These are phyloP conservation scores for Lipophrys pholis DNA, from an alignment of 2,113 vertebrate species.

Conservation along the genomic window DNA sequence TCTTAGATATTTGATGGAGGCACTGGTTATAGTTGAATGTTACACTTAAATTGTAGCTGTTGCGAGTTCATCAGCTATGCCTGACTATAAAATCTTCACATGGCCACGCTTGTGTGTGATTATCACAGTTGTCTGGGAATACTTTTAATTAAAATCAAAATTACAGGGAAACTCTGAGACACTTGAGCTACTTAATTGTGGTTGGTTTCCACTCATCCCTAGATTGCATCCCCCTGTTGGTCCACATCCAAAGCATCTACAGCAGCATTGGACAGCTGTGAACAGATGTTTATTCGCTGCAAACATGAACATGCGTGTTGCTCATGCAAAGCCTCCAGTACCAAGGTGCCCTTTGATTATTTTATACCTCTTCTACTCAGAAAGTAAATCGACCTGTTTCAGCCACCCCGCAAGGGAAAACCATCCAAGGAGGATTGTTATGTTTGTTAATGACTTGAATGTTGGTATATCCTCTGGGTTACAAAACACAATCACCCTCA, in stretches of 20 bases:
- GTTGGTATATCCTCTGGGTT: slow-evolving; percentile 49
- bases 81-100: slow-evolving; percentile 13
- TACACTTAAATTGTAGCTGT: slow-evolving; percentile 10
- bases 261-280: slow-evolving; percentile 8
- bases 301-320: slow-evolving; percentile 31
- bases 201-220: slow-evolving; percentile 24
- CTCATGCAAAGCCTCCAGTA: slow-evolving; percentile 12
- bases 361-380: slow-evolving; percentile 33
- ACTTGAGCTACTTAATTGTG: slow-evolving; percentile 62
- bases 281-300: slow-evolving; percentile 56
- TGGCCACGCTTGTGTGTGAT: slow-evolving; percentile 47
- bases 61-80: slow-evolving; percentile 33
- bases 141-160: slow-evolving; percentile 70
- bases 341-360: slow-evolving; percentile 50
- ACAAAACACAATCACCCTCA: slow-evolving; percentile 45
- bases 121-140: slow-evolving; percentile 62
- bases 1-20: background rate
- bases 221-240: slow-evolving; percentile 47
- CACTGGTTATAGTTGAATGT: background rate
- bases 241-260: slow-evolving; percentile 30
- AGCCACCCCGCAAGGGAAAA: slow-evolving; percentile 40
- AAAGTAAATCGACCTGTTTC: slow-evolving; percentile 51
- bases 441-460: slow-evolving; percentile 67
- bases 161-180: slow-evolving; percentile 40
- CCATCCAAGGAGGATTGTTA: slow-evolving; percentile 28